Base-by-base conservation (phyloP, 2,888 invertebrate species). In the Melieria crassipennis region DNA sequence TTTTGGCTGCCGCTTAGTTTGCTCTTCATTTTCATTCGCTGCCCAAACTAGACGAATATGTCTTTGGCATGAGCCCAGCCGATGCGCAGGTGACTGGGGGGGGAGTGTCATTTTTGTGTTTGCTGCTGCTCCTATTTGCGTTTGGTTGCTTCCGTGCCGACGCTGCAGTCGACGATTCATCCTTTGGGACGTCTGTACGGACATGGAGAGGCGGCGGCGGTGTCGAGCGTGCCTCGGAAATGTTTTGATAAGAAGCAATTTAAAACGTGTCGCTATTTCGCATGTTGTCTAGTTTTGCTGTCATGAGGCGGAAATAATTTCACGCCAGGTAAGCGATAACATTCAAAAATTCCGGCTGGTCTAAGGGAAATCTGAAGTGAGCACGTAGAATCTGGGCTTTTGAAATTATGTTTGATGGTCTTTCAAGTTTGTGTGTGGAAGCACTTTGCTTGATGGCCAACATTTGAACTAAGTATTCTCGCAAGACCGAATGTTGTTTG, bases 231-330 rank as follows among this genome's bases (percentile, higher is more conserved):
- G 30, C 30, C 30, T 30, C 30, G 79, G 77, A 79, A 79, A 80
- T 81, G 78, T 81, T 82, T 81, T 81, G 82, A 81, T 82, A 81
- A 81, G 81, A 78, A 82, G 80, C 81, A 81, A 81, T 81, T 80
- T 81, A 79, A 81, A 81, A 81, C 82, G 82, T 81, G 81, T 79
- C 79, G 79, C 78, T 80, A 82, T 81, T 82, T 80, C 46, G 42
- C 47, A 66, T 63, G n/a, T 42, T 9, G 48, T 7, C 47, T 16
- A 43, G 5, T 46, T 65, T 65, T 65, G 10, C 30, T 2, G 30
- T 30, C 30, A 30, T 2, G 30, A 42, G 11, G 43, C 5, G 52
- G n/a, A 63, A 46, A 13, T 63, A 13, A 63, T 47, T 48, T 13
- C 48, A 63, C 48, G 47, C 16, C n/a, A 58, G 16, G 30, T 45